A percentile compares a stretch with the other conserved stretches of the same genome.
Evolutionary conservation across 2,113 vertebrate genomes (phyloP).

Genomic region (Anhinga anhinga): DNA sequence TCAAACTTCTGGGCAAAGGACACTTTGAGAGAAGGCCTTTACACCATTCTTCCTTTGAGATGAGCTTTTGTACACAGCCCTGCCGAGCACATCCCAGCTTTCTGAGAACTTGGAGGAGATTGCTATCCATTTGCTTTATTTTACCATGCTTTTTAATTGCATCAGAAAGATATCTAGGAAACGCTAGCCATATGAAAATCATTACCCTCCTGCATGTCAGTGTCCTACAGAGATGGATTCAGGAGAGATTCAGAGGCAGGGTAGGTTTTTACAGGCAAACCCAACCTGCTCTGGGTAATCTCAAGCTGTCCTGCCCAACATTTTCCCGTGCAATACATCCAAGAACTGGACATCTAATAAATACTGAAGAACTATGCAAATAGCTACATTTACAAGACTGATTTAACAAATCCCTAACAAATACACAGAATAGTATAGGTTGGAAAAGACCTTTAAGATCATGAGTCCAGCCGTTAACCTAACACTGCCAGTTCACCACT

Average conservation of each 20-base stretch:
- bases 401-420: not conserved
- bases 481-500: too few species aligned
- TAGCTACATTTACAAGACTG: not conserved
- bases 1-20: not conserved
- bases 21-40: not conserved
- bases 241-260: too few species aligned
- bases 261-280: not conserved
- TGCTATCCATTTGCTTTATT: not conserved
- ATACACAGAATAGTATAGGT: not conserved
- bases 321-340: not conserved
- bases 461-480: too few species aligned
- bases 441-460: too few species aligned
- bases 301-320: too few species aligned
- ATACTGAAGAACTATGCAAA: not conserved
- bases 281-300: not conserved
- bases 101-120: not conserved
- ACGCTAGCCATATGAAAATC: not conserved
- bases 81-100: not conserved
- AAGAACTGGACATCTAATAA: not conserved
- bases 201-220: not conserved
- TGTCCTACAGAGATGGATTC: rapidly evolving
- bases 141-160: not conserved
- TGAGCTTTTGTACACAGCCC: not conserved
- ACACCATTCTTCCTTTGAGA: not conserved
- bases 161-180: not conserved